phyloP scores from a whole-genome alignment of 2,113 vertebrate genomes.

The Hiodon tergisus region DNA sequence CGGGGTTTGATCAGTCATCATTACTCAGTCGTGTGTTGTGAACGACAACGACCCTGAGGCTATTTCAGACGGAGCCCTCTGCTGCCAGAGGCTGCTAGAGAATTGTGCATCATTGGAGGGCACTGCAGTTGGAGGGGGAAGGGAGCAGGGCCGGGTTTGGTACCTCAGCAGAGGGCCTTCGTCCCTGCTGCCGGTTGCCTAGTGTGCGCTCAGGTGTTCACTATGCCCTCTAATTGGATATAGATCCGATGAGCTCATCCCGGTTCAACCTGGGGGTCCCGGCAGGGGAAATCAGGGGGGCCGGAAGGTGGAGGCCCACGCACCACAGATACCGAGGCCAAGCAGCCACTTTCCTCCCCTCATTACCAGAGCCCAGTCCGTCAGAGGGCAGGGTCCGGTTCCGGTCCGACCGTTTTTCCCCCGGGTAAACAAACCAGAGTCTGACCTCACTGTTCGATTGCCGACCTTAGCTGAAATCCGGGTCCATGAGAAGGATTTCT shows the following conservation, averaged over 20 bases:
- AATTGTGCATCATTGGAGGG: not conserved
- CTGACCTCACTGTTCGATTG: not conserved
- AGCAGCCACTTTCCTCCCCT: too few species aligned
- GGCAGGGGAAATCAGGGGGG: too few species aligned
- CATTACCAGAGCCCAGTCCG: not conserved
- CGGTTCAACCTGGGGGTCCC: not conserved
- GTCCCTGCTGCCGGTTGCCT: too few species aligned
- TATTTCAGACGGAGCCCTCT: not conserved
- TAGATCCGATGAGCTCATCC: not conserved
- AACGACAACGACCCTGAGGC: not conserved
- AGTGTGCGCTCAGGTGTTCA: not conserved
- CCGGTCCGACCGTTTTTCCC: too few species aligned
- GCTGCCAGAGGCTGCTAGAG: not conserved
- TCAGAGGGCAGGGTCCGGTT: too few species aligned
- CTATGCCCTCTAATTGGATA: not conserved
- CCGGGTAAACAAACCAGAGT: not conserved
- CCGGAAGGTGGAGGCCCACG: too few species aligned
- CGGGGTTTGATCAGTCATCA: conserved; percentile 6
- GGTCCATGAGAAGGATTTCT: not conserved
- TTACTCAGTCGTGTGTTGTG: not conserved
- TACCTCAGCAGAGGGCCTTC: too few species aligned
- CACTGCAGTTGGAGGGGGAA: too few species aligned
- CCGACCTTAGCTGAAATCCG: not conserved
- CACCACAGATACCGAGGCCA: too few species aligned
- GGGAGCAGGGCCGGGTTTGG: too few species aligned